Percentiles rank a stretch among this genome's conserved stretches.
phyloP scores from a whole-genome alignment of 1,140 invertebrate species.

The Vollenhovia emeryi region DNA sequence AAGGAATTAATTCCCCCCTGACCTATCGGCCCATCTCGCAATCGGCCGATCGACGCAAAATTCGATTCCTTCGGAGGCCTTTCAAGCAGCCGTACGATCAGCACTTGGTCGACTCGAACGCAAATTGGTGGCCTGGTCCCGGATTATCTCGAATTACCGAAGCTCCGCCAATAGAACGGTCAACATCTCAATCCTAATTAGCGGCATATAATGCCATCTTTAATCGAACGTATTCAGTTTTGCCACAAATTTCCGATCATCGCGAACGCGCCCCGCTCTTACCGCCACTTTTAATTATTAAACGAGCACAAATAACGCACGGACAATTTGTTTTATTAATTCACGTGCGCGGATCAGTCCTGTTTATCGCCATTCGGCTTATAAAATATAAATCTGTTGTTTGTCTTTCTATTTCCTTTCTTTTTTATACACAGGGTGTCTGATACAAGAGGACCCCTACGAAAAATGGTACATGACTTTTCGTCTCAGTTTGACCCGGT shows the following conservation, averaged over 20 bases:
- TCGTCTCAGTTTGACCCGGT: too few relatives aligned
- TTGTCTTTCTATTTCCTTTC: neutral
- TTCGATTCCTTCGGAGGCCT: conserved; percentile 19
- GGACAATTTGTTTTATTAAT: neutral
- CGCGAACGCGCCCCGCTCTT: neutral
- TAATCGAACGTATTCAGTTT: neutral
- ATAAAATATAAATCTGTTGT: neutral
- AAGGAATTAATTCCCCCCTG: conserved; percentile 56
- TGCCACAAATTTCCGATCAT: neutral
- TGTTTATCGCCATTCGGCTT: neutral
- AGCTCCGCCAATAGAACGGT: neutral
- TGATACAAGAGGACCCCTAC: too few relatives aligned
- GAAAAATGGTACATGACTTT: too few relatives aligned
- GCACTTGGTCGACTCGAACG: neutral
- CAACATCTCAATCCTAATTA: neutral
- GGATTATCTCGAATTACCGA: neutral
- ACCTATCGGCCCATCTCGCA: neutral
- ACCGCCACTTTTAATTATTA: neutral
- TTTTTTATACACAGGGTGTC: too few relatives aligned
- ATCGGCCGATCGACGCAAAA: neutral
- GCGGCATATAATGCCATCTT: neutral
- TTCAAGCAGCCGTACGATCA: neutral
- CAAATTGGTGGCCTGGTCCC: neutral
- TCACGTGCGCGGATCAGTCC: neutral
- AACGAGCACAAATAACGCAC: neutral